phyloP scores from a whole-genome alignment of 2,113 vertebrate genomes.

The Rhynchopsitta pachyrhyncha region DNA sequence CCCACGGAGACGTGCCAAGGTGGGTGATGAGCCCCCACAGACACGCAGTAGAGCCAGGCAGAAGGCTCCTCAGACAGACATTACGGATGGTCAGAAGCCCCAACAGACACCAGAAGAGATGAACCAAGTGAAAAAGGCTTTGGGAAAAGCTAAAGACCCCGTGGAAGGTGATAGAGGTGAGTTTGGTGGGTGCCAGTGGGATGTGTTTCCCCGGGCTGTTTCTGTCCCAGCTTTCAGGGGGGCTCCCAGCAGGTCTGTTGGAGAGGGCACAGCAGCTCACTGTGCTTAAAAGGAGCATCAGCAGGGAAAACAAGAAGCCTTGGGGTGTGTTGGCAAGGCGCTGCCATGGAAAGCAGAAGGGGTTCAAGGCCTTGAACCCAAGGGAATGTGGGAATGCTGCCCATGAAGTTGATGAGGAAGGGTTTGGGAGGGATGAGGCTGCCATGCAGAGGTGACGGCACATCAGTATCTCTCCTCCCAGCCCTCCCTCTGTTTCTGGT shows the following conservation, averaged over 20 bases:
- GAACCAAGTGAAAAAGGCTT: background rate
- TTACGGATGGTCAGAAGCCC: background rate
- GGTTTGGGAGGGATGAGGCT: background rate
- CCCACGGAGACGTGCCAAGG: rapidly evolving
- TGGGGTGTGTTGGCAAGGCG: rapidly evolving
- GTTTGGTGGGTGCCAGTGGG: background rate
- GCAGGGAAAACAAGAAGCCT: background rate
- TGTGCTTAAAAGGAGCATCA: background rate
- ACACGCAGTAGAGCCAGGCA: background rate
- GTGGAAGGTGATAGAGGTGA: constrained; percentile 25
- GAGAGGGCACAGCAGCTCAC: background rate
- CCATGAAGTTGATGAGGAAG: background rate
- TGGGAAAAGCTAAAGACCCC: background rate
- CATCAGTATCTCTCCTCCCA: background rate
- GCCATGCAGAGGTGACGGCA: background rate
- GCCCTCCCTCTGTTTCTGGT: background rate
- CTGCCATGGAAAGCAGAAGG: background rate
- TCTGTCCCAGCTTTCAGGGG: background rate
- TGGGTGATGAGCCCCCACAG: rapidly evolving
- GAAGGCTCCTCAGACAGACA: background rate
- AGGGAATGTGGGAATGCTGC: background rate
- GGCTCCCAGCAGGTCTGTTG: background rate
- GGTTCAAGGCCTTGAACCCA: rapidly evolving
- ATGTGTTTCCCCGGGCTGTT: rapidly evolving
- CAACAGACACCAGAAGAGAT: background rate